Evolutionary conservation across 1,140 invertebrate genomes (phyloP).

Genomic region (Aphis craccivora): DNA sequence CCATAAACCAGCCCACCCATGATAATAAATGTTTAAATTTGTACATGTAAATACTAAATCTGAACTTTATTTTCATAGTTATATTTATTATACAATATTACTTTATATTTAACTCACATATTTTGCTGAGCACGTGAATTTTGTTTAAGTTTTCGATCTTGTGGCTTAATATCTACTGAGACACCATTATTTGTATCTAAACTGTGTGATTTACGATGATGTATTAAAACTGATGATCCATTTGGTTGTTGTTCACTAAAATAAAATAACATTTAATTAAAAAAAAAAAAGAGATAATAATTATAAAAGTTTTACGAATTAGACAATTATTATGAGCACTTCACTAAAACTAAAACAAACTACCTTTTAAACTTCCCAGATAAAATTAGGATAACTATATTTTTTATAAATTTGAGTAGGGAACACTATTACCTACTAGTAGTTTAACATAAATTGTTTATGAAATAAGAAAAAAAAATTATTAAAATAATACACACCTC

Average conservation of each 20-base stretch:
- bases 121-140: constrained; percentile 43
- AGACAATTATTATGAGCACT: neutral
- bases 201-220: constrained; percentile 54
- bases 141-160: constrained; percentile 44
- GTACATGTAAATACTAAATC: neutral
- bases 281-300: neutral
- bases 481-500: neutral
- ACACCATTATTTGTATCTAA: constrained; percentile 52
- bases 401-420: no score
- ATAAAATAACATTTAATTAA: constrained; percentile 3
- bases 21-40: neutral
- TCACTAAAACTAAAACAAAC: neutral
- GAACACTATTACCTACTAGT: no score
- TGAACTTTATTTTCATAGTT: neutral
- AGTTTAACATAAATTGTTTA: no score
- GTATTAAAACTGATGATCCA: constrained; percentile 48
- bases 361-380: neutral
- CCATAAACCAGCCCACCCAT: no score
- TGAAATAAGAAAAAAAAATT: no score
- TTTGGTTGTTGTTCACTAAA: constrained; percentile 49
- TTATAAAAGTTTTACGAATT: neutral
- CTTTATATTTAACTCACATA: constrained; percentile 22
- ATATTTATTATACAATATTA: neutral
- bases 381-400: neutral
- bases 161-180: constrained; percentile 36